Evolutionary conservation across 1,140 invertebrate species (phyloP).

Genomic region (Drosophila varians): DNA sequence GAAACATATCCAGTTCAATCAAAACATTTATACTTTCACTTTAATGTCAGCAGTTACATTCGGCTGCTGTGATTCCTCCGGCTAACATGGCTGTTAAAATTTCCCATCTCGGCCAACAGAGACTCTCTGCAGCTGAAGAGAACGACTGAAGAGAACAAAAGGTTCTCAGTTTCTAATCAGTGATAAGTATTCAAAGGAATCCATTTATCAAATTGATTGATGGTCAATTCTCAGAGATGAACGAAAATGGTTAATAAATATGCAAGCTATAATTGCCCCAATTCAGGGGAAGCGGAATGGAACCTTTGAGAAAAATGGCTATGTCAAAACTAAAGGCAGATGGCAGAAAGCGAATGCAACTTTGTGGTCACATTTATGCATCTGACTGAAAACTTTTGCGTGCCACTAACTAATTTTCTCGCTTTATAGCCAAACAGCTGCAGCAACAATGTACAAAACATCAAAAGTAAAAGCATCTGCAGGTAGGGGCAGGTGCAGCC

Average conservation of each 20-base stretch:
- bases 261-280: constrained; percentile 22
- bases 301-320: neutral
- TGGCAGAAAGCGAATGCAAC: constrained; percentile 47
- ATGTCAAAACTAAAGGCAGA: neutral
- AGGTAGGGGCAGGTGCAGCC: neutral
- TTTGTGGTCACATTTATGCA: constrained; percentile 41
- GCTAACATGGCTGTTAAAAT: constrained; percentile 52
- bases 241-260: constrained; percentile 17
- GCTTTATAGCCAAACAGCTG: constrained; percentile 19
- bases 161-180: neutral
- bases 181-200: constrained; percentile 19
- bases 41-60: constrained; percentile 29
- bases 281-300: neutral
- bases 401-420: constrained; percentile 64
- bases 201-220: constrained; percentile 38
- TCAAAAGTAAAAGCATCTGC: neutral
- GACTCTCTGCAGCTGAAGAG: constrained; percentile 64
- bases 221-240: neutral
- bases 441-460: constrained; percentile 57
- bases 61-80: constrained; percentile 5
- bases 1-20: constrained; percentile 55
- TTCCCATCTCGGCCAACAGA: constrained; percentile 26
- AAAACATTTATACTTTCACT: constrained; percentile 53
- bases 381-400: constrained; percentile 14
- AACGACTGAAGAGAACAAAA: neutral